These are phyloP conservation scores for Myotis pilosus DNA, from an alignment of 2,797 vertebrate species.

Conservation along the genomic window DNA sequence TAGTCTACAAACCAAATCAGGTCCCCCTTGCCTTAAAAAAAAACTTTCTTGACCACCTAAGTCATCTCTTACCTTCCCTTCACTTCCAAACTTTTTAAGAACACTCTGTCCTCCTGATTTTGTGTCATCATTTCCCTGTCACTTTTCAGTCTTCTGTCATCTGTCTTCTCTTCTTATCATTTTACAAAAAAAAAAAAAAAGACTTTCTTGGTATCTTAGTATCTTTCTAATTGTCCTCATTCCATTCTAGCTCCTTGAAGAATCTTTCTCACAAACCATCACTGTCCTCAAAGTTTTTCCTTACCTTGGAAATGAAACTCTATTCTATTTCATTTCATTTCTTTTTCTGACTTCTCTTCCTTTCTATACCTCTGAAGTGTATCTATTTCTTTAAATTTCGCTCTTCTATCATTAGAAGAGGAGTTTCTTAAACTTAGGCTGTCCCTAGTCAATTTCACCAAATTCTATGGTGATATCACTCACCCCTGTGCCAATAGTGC, in stretches of 20 bases:
- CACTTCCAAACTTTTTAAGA: background rate
- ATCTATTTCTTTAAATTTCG: background rate
- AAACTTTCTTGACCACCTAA: background rate
- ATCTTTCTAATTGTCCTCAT: background rate
- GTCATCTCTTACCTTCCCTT: background rate
- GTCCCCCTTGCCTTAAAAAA: background rate
- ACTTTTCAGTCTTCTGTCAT: background rate
- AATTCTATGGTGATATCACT: background rate
- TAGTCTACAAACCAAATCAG: slow-evolving; percentile 37
- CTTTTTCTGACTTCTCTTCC: background rate
- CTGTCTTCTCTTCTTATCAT: slow-evolving; percentile 39
- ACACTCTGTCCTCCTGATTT: background rate
- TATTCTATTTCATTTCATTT: background rate
- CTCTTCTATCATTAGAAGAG: background rate
- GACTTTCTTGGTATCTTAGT: background rate
- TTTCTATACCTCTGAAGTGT: background rate
- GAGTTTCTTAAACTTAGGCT: background rate
- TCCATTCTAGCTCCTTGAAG: background rate
- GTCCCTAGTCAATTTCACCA: background rate
- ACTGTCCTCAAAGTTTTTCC: background rate
- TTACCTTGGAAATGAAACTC: background rate
- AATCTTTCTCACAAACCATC: background rate
- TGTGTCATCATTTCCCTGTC: background rate
- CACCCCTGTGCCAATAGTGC: too few relatives aligned
- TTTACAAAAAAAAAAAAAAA: background rate